Percentiles rank a stretch among this genome's conserved stretches.
These are phyloP conservation scores for Tiaroga cobitis DNA, from an alignment of 2,797 vertebrate genomes.

Conservation along the genomic window DNA sequence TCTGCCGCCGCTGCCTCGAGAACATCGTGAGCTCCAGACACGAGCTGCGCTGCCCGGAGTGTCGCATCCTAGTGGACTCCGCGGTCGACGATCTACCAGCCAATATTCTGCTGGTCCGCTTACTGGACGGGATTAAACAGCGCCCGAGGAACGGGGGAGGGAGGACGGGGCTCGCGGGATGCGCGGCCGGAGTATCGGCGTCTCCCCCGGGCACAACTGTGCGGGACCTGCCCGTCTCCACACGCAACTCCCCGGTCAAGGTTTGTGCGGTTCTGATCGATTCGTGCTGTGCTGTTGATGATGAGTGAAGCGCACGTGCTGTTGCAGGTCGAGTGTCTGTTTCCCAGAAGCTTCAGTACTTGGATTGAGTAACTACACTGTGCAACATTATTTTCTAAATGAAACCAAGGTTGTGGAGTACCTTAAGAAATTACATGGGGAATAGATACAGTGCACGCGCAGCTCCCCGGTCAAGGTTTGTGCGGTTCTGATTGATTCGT, in stretches of 20 bases:
- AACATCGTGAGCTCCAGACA: conserved; percentile 93
- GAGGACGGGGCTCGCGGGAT: conserved; percentile 67
- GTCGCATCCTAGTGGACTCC: conserved; percentile 95
- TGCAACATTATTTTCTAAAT: neutral
- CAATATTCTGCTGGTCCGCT: conserved; percentile 93
- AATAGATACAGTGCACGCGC: conserved; percentile 59
- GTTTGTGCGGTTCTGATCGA: conserved; percentile 64
- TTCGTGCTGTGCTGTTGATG: neutral
- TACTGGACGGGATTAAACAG: conserved; percentile 94
- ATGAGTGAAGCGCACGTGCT: neutral
- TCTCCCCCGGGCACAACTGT: conserved; percentile 77
- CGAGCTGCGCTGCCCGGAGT: conserved; percentile 96
- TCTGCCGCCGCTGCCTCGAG: conserved; percentile 97
- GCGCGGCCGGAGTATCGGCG: conserved; percentile 78
- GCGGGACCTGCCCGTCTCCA: conserved; percentile 77
- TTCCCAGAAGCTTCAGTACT: neutral
- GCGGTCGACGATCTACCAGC: conserved; percentile 94
- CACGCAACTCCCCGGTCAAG: conserved; percentile 82
- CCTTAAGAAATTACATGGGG: no score
- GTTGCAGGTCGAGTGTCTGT: neutral
- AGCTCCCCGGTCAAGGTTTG: conserved; percentile 83
- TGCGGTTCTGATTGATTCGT: conserved; percentile 32
- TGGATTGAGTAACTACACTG: neutral
- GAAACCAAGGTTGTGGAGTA: no score
- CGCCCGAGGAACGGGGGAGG: conserved; percentile 83